Percentiles rank a stretch among this genome's conserved stretches.
Evolutionary conservation across 2,888 invertebrate genomes (phyloP).

Genomic region (Lasioglossum leucozonium): DNA sequence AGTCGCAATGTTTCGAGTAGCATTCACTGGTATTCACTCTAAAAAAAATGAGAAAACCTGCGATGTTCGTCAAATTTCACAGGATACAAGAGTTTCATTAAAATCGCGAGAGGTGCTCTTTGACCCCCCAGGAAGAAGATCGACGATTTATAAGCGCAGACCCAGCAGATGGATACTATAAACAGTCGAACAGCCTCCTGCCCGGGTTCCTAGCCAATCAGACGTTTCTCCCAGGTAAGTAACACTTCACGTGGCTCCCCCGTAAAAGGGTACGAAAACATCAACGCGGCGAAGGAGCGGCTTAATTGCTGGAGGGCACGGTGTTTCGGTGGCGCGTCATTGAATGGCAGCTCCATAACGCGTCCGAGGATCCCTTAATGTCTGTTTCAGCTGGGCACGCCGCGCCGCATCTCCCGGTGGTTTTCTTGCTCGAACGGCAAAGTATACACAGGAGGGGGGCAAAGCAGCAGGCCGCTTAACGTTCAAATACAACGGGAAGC

Average conservation of each 20-base stretch:
- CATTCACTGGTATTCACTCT: no score
- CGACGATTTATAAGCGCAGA: not conserved
- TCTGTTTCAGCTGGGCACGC: constrained; percentile 18
- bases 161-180: not conserved
- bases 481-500: constrained; percentile 56
- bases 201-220: not conserved
- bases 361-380: constrained; percentile 31
- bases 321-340: constrained; percentile 19
- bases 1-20: no score
- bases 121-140: not conserved
- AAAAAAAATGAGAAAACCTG: no score
- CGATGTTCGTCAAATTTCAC: not conserved
- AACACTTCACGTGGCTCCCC: not conserved
- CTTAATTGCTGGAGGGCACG: constrained; percentile 51
- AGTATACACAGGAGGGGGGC: not conserved
- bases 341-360: constrained; percentile 29
- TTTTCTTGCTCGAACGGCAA: constrained; percentile 30
- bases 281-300: constrained; percentile 13
- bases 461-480: constrained; percentile 40
- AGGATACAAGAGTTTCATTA: not conserved
- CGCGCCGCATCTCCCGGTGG: not conserved
- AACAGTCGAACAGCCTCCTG: not conserved
- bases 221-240: not conserved
- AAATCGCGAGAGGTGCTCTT: not conserved
- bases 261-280: constrained; percentile 12